These are phyloP conservation scores for Heterochromis multidens DNA, from an alignment of 2,113 vertebrate species.

Conservation along the genomic window DNA sequence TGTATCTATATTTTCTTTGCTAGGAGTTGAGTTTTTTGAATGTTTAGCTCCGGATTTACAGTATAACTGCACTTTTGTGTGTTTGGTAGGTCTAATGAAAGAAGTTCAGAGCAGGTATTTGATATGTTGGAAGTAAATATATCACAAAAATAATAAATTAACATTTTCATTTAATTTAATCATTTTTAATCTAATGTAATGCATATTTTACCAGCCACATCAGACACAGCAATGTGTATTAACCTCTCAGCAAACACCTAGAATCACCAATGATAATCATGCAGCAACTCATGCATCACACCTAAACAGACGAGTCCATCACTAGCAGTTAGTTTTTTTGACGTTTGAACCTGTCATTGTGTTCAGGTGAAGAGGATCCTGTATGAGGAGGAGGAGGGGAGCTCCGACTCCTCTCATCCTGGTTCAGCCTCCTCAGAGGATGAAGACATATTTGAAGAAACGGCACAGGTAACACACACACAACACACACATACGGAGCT, in stretches of 20 bases:
- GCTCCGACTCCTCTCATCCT: slow-evolving; percentile 90
- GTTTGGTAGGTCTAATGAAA: background rate
- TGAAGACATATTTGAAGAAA: slow-evolving; percentile 98
- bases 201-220: background rate
- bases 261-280: background rate
- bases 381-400: slow-evolving; percentile 89
- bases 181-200: background rate
- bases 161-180: background rate
- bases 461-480: slow-evolving; percentile 75
- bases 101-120: slow-evolving; percentile 11
- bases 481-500: background rate
- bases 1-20: no score
- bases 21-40: background rate
- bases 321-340: background rate
- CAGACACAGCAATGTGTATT: background rate
- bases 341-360: background rate
- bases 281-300: background rate
- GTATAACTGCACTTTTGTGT: background rate
- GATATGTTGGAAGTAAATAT: background rate
- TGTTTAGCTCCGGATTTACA: background rate
- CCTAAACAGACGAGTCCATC: background rate
- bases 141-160: background rate
- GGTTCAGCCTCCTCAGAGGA: slow-evolving; percentile 95
- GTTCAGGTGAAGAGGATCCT: slow-evolving; percentile 88
- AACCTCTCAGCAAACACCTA: background rate